A percentile compares a stretch with the other conserved stretches of the same genome.
These are phyloP conservation scores for Apodemia zela DNA, from an alignment of 2,888 invertebrate species.

Conservation along the genomic window DNA sequence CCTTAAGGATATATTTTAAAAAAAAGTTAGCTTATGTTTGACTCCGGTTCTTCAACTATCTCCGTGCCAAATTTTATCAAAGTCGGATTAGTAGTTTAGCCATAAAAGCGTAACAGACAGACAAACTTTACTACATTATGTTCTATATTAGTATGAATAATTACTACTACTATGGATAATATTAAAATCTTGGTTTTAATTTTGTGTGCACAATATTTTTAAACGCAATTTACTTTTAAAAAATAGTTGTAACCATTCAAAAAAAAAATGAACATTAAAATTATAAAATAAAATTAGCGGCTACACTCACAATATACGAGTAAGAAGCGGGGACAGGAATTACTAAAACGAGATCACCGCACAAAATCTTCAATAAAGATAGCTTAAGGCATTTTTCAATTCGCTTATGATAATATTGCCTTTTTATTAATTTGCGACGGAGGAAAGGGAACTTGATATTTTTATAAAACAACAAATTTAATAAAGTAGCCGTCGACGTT, in stretches of 20 bases:
- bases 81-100: no score
- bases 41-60: no score
- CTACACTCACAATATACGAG: conserved; percentile 12
- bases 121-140: no score
- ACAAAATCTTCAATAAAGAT: conserved; percentile 27
- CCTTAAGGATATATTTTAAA: no score
- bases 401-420: conserved; percentile 34
- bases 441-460: conserved; percentile 51
- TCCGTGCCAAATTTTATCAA: no score
- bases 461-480: conserved; percentile 73
- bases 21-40: no score
- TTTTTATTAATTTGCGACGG: conserved; percentile 46
- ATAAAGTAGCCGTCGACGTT: conserved; percentile 72
- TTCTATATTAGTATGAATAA: no score
- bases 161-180: no score
- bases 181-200: no score
- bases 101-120: no score
- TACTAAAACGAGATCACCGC: conserved; percentile 28
- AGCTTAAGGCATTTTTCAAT: conserved; percentile 32
- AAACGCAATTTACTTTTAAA: no score
- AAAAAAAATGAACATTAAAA: not conserved
- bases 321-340: conserved; percentile 12
- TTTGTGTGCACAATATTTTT: no score
- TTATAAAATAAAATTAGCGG: not conserved
- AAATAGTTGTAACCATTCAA: not conserved